phyloP scores from a whole-genome alignment of 2,797 vertebrate genomes.

The Hoplostethus atlanticus region DNA sequence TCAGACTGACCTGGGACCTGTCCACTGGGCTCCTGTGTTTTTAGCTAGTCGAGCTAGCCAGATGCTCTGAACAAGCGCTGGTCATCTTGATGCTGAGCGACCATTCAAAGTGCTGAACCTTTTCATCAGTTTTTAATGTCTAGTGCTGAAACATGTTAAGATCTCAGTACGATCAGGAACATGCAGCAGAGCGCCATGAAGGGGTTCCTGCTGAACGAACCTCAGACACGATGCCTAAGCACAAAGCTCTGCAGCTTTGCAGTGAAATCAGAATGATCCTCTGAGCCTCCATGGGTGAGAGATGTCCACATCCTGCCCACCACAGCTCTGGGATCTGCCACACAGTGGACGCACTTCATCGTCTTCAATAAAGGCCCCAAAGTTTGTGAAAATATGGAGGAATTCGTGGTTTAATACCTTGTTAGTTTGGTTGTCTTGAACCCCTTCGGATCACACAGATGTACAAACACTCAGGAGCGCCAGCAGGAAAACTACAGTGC shows the following conservation, averaged over 20 bases:
- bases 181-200: not conserved
- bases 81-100: not conserved
- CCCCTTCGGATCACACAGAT: conserved; percentile 10
- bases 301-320: no score
- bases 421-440: conserved; percentile 18
- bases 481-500: conserved; percentile 6
- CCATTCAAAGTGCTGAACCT: not conserved
- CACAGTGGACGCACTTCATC: not conserved
- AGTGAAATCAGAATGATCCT: not conserved
- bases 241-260: not conserved
- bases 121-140: not conserved
- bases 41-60: no score
- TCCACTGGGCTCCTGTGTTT: no score
- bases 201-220: not conserved
- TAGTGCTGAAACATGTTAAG: not conserved
- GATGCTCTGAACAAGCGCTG: not conserved
- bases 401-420: conserved; percentile 15
- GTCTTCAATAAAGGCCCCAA: not conserved
- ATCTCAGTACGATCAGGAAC: not conserved
- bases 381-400: conserved; percentile 16
- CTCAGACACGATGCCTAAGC: not conserved
- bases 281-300: not conserved
- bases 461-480: conserved; percentile 12
- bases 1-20: not conserved
- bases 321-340: not conserved